Evolutionary conservation across 2,113 vertebrate genomes (phyloP).

Genomic region (Vombatus ursinus): DNA sequence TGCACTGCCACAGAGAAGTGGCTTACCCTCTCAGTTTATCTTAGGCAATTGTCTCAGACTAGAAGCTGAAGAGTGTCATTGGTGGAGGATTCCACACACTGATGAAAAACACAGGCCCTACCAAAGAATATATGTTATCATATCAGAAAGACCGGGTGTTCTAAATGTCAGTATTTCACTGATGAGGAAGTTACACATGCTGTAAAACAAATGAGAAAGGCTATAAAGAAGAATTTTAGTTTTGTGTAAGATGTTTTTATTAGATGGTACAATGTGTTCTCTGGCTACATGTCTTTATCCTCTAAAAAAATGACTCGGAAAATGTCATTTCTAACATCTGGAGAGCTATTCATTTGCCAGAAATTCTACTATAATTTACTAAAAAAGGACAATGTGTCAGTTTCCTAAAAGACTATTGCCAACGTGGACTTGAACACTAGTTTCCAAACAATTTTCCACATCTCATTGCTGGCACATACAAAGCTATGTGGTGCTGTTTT

Average conservation of each 20-base stretch:
- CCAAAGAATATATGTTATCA: not conserved
- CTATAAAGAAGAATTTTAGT: not conserved
- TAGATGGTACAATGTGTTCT: not conserved
- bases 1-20: not conserved
- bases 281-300: not conserved
- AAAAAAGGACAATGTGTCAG: not conserved
- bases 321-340: constrained; percentile 34
- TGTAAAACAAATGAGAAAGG: not conserved
- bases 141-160: not conserved
- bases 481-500: not conserved
- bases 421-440: not conserved
- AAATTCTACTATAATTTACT: constrained; percentile 38
- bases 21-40: not conserved
- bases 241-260: not conserved
- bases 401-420: constrained; percentile 36
- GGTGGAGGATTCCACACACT: not conserved
- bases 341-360: not conserved
- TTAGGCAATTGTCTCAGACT: not conserved
- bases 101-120: not conserved
- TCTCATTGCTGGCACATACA: constrained; percentile 29
- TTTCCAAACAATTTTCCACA: constrained; percentile 46
- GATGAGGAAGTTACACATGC: not conserved
- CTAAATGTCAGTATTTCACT: not conserved
- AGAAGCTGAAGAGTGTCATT: not conserved
- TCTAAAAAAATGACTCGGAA: constrained; percentile 41